Evolutionary conservation across 2,888 invertebrate species (phyloP), one percentile per base, ranked within the genome.

Genomic region (Dendrolimus pini): DNA sequence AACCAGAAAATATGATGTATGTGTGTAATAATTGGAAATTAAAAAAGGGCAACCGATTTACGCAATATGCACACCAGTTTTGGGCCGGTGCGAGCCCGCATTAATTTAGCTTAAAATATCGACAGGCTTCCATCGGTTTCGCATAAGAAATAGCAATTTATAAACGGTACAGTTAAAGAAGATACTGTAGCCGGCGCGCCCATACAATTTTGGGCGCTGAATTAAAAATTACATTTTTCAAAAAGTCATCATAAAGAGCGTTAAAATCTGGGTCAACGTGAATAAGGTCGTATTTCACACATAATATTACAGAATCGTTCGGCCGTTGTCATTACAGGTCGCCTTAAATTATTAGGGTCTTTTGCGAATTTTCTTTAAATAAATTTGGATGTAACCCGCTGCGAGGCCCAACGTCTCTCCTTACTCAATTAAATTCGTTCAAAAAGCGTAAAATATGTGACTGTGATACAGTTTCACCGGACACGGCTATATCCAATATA

Each of bases 181-280:
- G 80, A 79, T 80, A 82, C 47, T 12, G 30, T 30, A 30, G 78
- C 82, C 79, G 74, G 81, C 74, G 73, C 71, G 75, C 70, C 69
- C 79, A 77, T 81, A 82, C 80, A 75, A 82, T 82, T 80, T 74
- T 76, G 76, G 75, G 80, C 67, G 70, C 74, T 74, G 78, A 86
- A 89, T 89, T 89, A 89, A 89, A 88, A 87, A 83, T 78, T 82
- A 80, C 85, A 89, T 89, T 87, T 89, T 85, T 90, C 90, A 89
- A 86, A 88, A 89, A 87, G 89, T 89, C 88, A 83, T 89, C 88
- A 85, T 89, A 89, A 89, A 89, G 81, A 82, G 77, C 72, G 80
- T 82, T 81, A 81, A 77, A 82, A 89, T 89, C 83, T 89, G 81
- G 89, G 90, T 89, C 89, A 87, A 65, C 77, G 65, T 75, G 79